A percentile compares a stretch with the other conserved stretches of the same genome.
phyloP scores from a whole-genome alignment of 53 echinoderm and acorn worm species.

The Apostichopus leukothele region DNA sequence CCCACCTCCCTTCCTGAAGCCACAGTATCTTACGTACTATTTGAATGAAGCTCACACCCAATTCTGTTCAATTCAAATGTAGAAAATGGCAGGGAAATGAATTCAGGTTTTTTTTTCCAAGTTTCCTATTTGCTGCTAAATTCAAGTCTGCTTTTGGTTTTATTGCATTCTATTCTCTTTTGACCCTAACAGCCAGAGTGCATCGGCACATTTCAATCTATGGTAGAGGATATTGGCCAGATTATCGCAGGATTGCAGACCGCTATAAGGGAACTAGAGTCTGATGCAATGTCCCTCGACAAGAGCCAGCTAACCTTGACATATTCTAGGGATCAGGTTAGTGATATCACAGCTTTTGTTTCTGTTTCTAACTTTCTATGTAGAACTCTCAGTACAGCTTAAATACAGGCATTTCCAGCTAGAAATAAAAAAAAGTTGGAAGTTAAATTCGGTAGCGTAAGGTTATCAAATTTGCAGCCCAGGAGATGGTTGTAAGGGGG shows the following conservation, averaged over 20 bases:
- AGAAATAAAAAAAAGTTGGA: too few relatives aligned
- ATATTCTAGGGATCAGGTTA: background rate
- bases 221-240: conserved; percentile 61
- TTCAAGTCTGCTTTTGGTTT: too few relatives aligned
- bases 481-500: too few relatives aligned
- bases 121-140: too few relatives aligned
- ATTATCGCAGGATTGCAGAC: conserved; percentile 58
- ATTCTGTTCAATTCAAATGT: background rate
- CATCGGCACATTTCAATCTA: conserved; percentile 67
- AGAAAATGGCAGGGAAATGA: background rate
- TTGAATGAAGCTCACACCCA: background rate
- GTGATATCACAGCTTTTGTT: background rate
- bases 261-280: conserved; percentile 71
- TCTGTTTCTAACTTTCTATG: too few relatives aligned
- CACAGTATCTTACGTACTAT: background rate
- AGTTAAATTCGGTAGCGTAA: too few relatives aligned
- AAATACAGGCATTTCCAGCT: too few relatives aligned
- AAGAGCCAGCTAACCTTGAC: conserved; percentile 11
- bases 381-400: too few relatives aligned
- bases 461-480: too few relatives aligned
- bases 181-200: conserved; percentile 65
- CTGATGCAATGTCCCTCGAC: conserved; percentile 16
- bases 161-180: background rate
- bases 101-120: background rate
- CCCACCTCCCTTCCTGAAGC: background rate